Base-by-base conservation (phyloP, 37 sponge, comb jelly and placozoan genomes). In the Eunapius fragilis region DNA sequence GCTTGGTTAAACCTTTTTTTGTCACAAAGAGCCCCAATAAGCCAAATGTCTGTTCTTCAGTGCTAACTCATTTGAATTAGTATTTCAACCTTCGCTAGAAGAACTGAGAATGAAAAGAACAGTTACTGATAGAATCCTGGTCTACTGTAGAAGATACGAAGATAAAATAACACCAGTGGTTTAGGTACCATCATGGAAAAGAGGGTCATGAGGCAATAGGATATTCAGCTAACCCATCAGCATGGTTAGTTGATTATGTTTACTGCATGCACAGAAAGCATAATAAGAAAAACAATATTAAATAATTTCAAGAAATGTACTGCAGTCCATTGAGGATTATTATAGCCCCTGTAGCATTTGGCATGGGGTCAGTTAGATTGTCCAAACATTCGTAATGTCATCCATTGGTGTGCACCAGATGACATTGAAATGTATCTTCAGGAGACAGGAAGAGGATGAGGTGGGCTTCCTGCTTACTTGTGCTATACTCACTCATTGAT, bases 191-290 rank as follows among this genome's bases (percentile, higher is more conserved):
- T 9, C 71, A 70, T 0, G 72, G 72, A 12, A 33, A 69, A 12
- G 38, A 82, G 72, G 25, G 30, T 38, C 9, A 45, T 11, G 75
- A 84, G 26, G 75, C 84, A 25, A 74, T 84, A 28, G 75, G 84
- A 49, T 50, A 50, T 34, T 75, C 74, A 38, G 75, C 73, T 74
- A 36, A 27, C 22, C 50, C 84, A 74, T 67, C 58, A 14, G 35
- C 41, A 41, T 2, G 87, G 3, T 23, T 87, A 31, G 48, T 87
- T 0, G 87, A 87, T n/a, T 37, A 87, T 80, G 80, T 79, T 58
- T 50, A 80, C 87, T 27, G 80, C 81, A 71, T 79, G 87, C 47
- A 80, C 80, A 45, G 28, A 78, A 30, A 41, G 6, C 3, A 31
- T 12, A 32, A 47, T 79, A 17, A 79, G 58, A 79, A 47, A 79